phyloP scores from a whole-genome alignment of 1,140 invertebrate genomes.

The Delia radicum region DNA sequence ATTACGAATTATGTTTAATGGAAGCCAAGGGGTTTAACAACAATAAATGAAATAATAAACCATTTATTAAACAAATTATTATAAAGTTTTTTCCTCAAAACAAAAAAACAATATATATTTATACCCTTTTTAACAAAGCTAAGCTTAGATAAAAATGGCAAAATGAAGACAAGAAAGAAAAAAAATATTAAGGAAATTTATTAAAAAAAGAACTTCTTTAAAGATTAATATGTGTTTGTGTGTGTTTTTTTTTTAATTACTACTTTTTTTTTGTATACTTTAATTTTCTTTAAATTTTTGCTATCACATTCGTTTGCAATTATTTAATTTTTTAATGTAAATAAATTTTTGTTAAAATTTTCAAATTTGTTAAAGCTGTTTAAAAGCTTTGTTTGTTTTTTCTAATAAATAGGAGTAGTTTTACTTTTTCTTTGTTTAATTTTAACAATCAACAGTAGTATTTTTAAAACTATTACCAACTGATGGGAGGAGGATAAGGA shows the following conservation, averaged over 20 bases:
- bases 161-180: neutral
- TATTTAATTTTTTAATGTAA: slow-evolving; percentile 3
- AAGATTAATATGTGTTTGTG: neutral
- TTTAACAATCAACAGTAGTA: neutral
- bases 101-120: neutral
- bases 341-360: neutral
- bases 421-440: neutral
- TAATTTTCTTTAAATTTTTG: slow-evolving; percentile 12
- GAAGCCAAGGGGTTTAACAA: slow-evolving; percentile 16
- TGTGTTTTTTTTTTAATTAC: neutral
- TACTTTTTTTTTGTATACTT: neutral
- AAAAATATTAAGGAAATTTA: neutral
- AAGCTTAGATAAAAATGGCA: neutral
- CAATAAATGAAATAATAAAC: neutral
- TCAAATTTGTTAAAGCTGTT: slow-evolving; percentile 20
- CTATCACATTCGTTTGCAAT: slow-evolving; percentile 21
- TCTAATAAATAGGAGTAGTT: slow-evolving; percentile 10
- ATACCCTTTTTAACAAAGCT: neutral
- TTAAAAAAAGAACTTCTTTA: neutral
- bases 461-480: neutral
- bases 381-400: slow-evolving; percentile 7
- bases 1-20: neutral
- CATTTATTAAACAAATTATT: neutral
- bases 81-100: neutral
- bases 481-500: neutral